Evolutionary conservation across 1,140 invertebrate genomes (phyloP).

Genomic region (Hestina assimilis): DNA sequence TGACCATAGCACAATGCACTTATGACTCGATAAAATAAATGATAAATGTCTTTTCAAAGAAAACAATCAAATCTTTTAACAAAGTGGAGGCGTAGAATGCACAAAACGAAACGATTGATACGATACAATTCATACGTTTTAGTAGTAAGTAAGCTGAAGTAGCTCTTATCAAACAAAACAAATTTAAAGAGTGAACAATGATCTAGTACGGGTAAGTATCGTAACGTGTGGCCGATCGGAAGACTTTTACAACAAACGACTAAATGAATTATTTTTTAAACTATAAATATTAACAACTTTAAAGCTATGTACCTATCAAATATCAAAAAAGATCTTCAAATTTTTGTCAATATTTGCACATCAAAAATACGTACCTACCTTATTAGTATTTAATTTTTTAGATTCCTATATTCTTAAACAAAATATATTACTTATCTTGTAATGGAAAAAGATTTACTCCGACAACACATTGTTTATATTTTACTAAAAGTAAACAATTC

Average conservation of each 20-base stretch:
- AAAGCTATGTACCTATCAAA: not conserved
- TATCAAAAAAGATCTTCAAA: not conserved
- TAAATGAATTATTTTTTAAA: not conserved
- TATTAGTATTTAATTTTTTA: not conserved
- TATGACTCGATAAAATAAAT: constrained; percentile 49
- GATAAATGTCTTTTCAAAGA: constrained; percentile 52
- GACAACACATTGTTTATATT: too few species aligned
- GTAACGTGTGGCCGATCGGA: constrained; percentile 43
- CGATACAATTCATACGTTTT: constrained; percentile 68
- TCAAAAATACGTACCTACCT: not conserved
- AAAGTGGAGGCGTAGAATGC: constrained; percentile 58
- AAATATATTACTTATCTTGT: not conserved
- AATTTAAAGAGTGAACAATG: constrained; percentile 71
- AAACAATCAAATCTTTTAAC: constrained; percentile 63
- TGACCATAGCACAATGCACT: constrained; percentile 51
- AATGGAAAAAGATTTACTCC: too few species aligned
- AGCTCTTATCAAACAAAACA: constrained; percentile 72
- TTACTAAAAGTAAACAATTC: too few species aligned
- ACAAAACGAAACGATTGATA: constrained; percentile 62
- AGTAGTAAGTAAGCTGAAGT: constrained; percentile 57
- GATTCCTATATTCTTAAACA: not conserved
- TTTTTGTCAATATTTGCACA: not conserved
- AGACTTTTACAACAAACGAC: constrained; percentile 33
- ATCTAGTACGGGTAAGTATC: constrained; percentile 46
- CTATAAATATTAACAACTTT: constrained; percentile 1